Conservation (phyloP, 2,113 vertebrate species). For the Acanthisitta chloris region DNA sequence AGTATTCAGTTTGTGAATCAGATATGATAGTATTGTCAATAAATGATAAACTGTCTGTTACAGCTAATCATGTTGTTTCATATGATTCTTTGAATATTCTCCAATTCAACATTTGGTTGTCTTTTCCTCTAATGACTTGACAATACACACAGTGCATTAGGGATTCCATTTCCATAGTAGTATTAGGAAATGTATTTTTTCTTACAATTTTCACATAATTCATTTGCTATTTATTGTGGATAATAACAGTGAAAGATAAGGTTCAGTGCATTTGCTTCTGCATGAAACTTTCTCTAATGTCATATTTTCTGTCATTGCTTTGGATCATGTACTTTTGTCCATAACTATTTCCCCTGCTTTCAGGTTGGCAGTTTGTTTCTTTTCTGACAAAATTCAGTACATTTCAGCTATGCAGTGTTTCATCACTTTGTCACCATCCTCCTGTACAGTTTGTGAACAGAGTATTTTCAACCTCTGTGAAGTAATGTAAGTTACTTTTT, state of each 20-base stretch:
- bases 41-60: background rate
- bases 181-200: background rate
- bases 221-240: background rate
- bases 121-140: background rate
- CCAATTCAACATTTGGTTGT: background rate
- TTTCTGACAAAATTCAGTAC: background rate
- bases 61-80: background rate
- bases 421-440: background rate
- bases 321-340: background rate
- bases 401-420: background rate
- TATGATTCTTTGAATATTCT: background rate
- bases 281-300: background rate
- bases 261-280: background rate
- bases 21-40: background rate
- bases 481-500: background rate
- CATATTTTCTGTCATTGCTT: background rate
- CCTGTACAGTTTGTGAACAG: background rate
- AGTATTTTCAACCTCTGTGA: background rate
- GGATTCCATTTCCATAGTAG: background rate
- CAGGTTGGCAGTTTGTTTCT: background rate
- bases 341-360: background rate
- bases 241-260: background rate
- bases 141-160: background rate
- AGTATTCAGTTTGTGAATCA: background rate
- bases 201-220: background rate